Base-by-base conservation (phyloP, 2,113 vertebrate species). In the Alaudala cheleensis region DNA sequence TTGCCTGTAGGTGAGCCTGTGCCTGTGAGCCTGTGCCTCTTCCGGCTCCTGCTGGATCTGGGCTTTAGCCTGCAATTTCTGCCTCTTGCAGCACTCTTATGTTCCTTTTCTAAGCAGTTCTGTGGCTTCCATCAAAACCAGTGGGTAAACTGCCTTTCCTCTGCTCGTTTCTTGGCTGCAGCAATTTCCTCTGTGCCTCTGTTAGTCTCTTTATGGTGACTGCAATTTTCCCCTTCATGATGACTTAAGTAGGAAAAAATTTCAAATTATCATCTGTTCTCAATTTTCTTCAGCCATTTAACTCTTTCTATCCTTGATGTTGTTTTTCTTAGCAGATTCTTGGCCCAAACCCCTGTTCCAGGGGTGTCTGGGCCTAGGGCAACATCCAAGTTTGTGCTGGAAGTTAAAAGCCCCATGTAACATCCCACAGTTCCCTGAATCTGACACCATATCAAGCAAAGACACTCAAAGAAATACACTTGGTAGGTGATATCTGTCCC, bases 181-280 rank as follows among this genome's bases (percentile, higher is more conserved):
- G 79, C 53, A 92, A 92, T 94, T 96, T 90, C 85, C 74, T 91
- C 67, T 73, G 50, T 33, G 16, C 50, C 79, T 80, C 62, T 87
- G 10, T 72, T 58, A 22, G 33, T 19, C 14, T 58, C 25, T 60
- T 64, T 14, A 28, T n/a, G 17, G 33, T 73, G 67, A 77, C 51
- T 0, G 0, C 47, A 39, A 39, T 88, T 88, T 56, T 4, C 37
- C 10, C 14, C 58, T 87, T 77, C 42, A 29, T 34, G 64, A n/a
- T 62, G 60, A 56, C 54, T 54, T 73, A 76, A 77, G 33, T 53
- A 77, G 70, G 65, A 85, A 88, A 90, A 72, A 76, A 62, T 77
- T 53, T n/a, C 24, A 62, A 40, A 80, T 58, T 0, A 90, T 90
- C 33, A 64, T 45, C 70, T 85, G 56, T 39, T 33, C 26, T 53